Evolutionary conservation across 2,797 vertebrate genomes (phyloP).

Genomic region (Knipowitschia caucasica): DNA sequence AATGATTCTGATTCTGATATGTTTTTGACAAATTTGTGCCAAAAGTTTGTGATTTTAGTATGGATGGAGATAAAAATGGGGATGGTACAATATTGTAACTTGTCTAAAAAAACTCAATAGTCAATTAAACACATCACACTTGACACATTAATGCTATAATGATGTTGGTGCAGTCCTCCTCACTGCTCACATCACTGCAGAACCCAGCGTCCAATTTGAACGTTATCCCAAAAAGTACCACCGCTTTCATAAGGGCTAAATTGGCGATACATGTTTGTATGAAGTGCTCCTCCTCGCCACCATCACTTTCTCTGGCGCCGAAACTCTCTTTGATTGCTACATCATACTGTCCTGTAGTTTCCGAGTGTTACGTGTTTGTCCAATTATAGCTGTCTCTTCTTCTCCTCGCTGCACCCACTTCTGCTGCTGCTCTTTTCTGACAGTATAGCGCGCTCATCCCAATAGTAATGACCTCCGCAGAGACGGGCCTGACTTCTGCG

Average conservation of each 20-base stretch:
- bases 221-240: not conserved
- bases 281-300: conserved; percentile 3
- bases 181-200: not conserved
- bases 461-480: conserved; percentile 73
- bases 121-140: too few species aligned
- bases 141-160: too few species aligned
- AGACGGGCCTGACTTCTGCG: conserved; percentile 48
- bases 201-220: conserved; percentile 1
- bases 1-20: too few species aligned
- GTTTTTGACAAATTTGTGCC: too few species aligned
- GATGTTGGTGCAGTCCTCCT: not conserved
- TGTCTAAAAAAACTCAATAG: too few species aligned
- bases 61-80: too few species aligned
- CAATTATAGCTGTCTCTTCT: conserved; percentile 13
- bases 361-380: conserved; percentile 2
- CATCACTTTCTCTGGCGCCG: conserved; percentile 14
- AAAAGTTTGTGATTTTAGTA: too few species aligned
- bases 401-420: conserved; percentile 14
- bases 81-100: too few species aligned
- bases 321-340: conserved; percentile 32
- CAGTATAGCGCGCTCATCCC: conserved; percentile 32
- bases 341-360: conserved; percentile 16
- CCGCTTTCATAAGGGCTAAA: not conserved
- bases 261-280: not conserved
- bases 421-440: conserved; percentile 11